phyloP scores from a whole-genome alignment of 2,113 vertebrate species.

The Donacobius atricapilla region DNA sequence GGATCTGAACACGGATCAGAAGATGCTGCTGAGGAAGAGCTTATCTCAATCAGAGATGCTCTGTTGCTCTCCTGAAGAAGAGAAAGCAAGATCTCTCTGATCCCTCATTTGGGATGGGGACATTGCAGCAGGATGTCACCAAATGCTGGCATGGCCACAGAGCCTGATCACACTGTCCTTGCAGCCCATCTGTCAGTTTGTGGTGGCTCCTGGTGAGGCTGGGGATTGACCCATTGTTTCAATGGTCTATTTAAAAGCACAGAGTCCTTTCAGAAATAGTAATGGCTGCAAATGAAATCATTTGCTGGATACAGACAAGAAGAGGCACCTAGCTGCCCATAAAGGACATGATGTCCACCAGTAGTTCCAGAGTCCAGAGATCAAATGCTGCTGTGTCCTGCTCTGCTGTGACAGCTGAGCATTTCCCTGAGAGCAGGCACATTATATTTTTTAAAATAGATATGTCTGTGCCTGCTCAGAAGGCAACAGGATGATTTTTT shows the following conservation, averaged over 20 bases:
- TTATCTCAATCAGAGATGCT: rapidly evolving
- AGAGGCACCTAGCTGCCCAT: background rate
- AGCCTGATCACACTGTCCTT: background rate
- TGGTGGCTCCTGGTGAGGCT: background rate
- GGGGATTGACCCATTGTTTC: background rate
- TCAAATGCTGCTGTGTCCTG: background rate
- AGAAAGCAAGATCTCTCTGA: background rate
- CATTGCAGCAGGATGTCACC: background rate
- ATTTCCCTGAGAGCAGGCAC: background rate
- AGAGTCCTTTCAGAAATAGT: background rate
- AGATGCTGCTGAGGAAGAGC: background rate
- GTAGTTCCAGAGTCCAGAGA: background rate
- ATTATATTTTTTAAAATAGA: background rate
- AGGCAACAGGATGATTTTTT: background rate
- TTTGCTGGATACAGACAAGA: background rate
- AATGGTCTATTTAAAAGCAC: background rate
- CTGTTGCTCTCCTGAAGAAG: background rate
- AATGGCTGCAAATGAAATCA: background rate
- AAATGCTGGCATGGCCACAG: background rate
- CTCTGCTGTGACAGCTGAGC: background rate
- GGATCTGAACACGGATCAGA: background rate
- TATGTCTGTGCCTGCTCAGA: background rate
- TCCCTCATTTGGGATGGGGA: background rate
- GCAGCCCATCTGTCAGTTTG: background rate
- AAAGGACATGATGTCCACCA: background rate